Conservation (phyloP, 1,140 invertebrate species). For the Bombus breviceps region DNA sequence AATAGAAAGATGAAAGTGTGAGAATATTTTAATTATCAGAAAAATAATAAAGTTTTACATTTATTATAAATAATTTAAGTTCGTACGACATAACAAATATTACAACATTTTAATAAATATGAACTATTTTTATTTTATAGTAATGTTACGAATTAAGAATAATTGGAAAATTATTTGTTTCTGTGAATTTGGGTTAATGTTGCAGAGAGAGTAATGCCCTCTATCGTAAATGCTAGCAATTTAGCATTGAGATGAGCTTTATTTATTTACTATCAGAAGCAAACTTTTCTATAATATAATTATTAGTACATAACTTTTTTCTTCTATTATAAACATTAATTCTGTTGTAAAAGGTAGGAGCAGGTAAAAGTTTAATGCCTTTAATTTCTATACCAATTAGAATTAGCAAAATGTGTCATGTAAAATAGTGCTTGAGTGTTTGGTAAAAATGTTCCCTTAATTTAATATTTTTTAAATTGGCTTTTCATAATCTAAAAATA, state of each 20-base stretch:
- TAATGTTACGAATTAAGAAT: background rate
- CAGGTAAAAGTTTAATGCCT: background rate
- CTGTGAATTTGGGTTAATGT: constrained; percentile 32
- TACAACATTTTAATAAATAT: too few relatives aligned
- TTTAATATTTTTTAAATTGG: background rate
- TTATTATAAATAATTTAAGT: background rate
- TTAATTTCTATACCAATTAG: background rate
- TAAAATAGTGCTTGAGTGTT: background rate
- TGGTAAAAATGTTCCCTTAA: background rate
- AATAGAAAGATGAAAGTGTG: background rate
- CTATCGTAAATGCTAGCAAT: constrained; percentile 22
- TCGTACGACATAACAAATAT: background rate
- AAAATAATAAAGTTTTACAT: background rate
- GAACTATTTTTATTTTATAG: background rate
- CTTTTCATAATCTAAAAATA: background rate
- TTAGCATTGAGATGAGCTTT: constrained; percentile 45
- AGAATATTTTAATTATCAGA: background rate
- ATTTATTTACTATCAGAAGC: constrained; percentile 63
- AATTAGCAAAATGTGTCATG: constrained; percentile 17
- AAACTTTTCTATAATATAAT: constrained; percentile 31
- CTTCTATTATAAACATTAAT: background rate
- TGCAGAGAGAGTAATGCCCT: constrained; percentile 27
- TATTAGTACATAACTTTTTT: constrained; percentile 10
- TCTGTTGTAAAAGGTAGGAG: constrained; percentile 23
- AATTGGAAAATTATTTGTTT: background rate